Evolutionary conservation across 37 sponge, comb jelly and placozoan genomes (phyloP).

Genomic region (Amphimedon queenslandica): DNA sequence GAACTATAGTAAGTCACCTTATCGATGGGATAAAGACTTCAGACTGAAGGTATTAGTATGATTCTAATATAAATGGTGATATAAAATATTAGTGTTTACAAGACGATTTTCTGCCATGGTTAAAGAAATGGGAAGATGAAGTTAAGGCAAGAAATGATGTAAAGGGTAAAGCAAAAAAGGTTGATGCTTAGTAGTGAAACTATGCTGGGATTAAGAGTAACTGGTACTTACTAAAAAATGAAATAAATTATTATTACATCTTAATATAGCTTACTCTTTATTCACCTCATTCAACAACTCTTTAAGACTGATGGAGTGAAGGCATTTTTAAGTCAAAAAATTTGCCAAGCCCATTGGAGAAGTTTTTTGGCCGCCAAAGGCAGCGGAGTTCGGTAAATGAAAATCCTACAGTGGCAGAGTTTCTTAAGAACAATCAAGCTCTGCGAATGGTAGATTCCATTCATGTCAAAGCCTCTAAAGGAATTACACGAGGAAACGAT

Average conservation of each 20-base stretch:
- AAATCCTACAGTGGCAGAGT: conserved; percentile 9
- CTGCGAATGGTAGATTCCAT: background rate
- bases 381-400: background rate
- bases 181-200: conserved; percentile 4
- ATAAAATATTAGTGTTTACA: background rate
- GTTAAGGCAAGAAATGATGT: too few species aligned
- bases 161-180: background rate
- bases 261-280: conserved; percentile 1
- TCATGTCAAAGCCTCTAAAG: background rate
- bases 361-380: conserved; percentile 10
- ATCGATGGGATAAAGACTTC: conserved; percentile 1
- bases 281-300: background rate
- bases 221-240: background rate
- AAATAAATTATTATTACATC: background rate
- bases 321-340: background rate
- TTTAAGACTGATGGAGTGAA: background rate
- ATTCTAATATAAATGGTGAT: background rate
- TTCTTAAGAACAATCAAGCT: conserved; percentile 4
- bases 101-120: too few species aligned
- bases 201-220: background rate
- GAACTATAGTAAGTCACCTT: conserved; percentile 7
- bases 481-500: background rate
- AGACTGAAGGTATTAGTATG: background rate
- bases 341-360: conserved; percentile 4
- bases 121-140: background rate